Evolutionary conservation across 2,797 vertebrate genomes (phyloP).

Genomic region (Sparidentex hasta): DNA sequence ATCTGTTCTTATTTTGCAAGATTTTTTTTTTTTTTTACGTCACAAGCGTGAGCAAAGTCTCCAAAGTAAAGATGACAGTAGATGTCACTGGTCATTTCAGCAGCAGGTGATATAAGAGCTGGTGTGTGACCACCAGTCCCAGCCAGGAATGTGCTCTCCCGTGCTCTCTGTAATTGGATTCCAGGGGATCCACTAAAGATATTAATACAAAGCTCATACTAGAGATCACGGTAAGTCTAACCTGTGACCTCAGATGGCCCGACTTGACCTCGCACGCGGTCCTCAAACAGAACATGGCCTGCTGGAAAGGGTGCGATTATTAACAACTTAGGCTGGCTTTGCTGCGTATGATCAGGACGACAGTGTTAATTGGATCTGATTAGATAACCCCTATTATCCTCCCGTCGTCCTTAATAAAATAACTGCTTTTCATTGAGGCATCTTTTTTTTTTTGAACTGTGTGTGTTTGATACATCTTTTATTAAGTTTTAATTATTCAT

Average conservation of each 20-base stretch:
- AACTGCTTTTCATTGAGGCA: not conserved
- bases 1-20: slow-evolving; percentile 9
- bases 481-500: slow-evolving; percentile 23
- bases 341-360: not conserved
- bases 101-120: slow-evolving; percentile 27
- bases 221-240: slow-evolving; percentile 51
- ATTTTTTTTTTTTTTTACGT: not conserved
- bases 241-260: slow-evolving; percentile 23
- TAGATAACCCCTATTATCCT: not conserved
- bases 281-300: not conserved
- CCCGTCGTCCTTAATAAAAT: not conserved
- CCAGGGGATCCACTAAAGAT: slow-evolving; percentile 65
- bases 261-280: not conserved
- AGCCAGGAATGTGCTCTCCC: slow-evolving; percentile 26
- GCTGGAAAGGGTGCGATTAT: slow-evolving; percentile 8
- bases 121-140: slow-evolving; percentile 19
- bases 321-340: slow-evolving; percentile 15
- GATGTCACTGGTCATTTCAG: not conserved
- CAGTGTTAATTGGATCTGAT: slow-evolving; percentile 19
- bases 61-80: not conserved
- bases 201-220: slow-evolving; percentile 66
- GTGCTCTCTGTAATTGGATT: slow-evolving; percentile 79
- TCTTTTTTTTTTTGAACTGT: not conserved
- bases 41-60: not conserved
- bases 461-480: slow-evolving; percentile 22